A percentile compares a stretch with the other conserved stretches of the same genome.
Evolutionary conservation across 2,797 vertebrate species (phyloP).

Genomic region (Lithobates pipiens): DNA sequence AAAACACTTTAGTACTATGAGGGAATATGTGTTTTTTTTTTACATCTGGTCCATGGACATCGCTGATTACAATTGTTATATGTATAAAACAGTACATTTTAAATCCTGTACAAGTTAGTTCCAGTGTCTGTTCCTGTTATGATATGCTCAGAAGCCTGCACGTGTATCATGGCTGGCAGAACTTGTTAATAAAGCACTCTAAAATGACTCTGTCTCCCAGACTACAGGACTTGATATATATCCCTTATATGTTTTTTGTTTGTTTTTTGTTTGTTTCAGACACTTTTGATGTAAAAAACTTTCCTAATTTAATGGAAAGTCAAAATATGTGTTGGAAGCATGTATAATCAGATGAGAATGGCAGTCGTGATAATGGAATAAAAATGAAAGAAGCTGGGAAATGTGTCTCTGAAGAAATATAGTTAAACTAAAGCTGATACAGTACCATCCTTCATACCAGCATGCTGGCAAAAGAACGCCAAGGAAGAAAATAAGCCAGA

Average conservation of each 20-base stretch:
- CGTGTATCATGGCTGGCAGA: too few species aligned
- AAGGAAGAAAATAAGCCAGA: conserved; percentile 59
- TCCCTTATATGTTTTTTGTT: background rate
- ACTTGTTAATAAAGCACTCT: too few species aligned
- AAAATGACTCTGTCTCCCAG: too few species aligned
- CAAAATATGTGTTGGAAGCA: conserved; percentile 31
- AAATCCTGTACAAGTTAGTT: too few species aligned
- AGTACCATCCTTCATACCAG: conserved; percentile 59
- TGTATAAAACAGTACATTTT: too few species aligned
- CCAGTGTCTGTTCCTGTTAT: too few species aligned
- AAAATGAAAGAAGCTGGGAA: conserved; percentile 57
- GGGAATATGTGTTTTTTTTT: too few species aligned
- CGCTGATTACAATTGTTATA: too few species aligned
- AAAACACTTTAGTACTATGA: too few species aligned
- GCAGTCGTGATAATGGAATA: conserved; percentile 57
- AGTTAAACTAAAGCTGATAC: conserved; percentile 42
- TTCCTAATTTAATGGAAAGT: conserved; percentile 34
- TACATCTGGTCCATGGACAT: too few species aligned
- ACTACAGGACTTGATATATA: too few species aligned
- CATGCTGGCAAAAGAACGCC: conserved; percentile 58
- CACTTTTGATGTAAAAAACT: background rate
- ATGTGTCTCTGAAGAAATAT: conserved; percentile 60
- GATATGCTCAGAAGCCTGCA: too few species aligned
- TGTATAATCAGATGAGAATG: conserved; percentile 35
- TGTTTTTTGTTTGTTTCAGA: background rate